Conservation (phyloP, 2,888 invertebrate genomes). For the Minunthozetes semirufus region DNA sequence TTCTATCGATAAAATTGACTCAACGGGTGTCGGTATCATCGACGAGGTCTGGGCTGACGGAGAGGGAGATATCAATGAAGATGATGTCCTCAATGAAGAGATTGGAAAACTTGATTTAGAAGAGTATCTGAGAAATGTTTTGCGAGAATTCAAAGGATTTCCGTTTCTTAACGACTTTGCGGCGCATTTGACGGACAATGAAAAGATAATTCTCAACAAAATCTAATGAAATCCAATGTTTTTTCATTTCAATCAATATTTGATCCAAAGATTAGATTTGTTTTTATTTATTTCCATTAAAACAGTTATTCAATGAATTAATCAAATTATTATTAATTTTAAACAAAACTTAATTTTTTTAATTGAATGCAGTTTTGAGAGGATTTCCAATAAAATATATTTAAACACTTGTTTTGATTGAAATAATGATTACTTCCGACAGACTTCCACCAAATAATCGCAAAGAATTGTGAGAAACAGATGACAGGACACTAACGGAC, state of each 20-base stretch:
- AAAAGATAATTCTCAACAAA: slow-evolving; percentile 31
- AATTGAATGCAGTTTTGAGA: too few relatives aligned
- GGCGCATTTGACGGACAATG: slow-evolving; percentile 35
- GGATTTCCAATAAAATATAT: too few relatives aligned
- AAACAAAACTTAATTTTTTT: too few relatives aligned
- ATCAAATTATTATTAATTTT: too few relatives aligned
- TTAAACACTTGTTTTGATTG: background rate
- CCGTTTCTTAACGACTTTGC: slow-evolving; percentile 35
- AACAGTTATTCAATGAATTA: too few relatives aligned
- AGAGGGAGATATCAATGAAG: slow-evolving; percentile 30
- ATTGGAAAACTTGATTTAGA: slow-evolving; percentile 36
- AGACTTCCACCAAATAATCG: slow-evolving; percentile 20
- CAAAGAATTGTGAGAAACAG: background rate
- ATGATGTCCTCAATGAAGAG: slow-evolving; percentile 36
- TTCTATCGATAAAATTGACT: background rate
- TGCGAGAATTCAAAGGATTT: slow-evolving; percentile 25
- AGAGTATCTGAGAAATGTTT: slow-evolving; percentile 25
- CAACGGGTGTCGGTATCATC: slow-evolving; percentile 15
- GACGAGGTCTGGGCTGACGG: slow-evolving; percentile 25
- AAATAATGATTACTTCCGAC: background rate
- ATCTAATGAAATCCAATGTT: background rate
- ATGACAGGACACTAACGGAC: slow-evolving; percentile 17
- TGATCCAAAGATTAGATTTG: background rate
- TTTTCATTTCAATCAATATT: background rate
- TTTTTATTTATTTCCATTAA: too few relatives aligned